These are phyloP conservation scores for Meiosimyza platycephala DNA, from an alignment of 2,888 invertebrate genomes.

Conservation along the genomic window DNA sequence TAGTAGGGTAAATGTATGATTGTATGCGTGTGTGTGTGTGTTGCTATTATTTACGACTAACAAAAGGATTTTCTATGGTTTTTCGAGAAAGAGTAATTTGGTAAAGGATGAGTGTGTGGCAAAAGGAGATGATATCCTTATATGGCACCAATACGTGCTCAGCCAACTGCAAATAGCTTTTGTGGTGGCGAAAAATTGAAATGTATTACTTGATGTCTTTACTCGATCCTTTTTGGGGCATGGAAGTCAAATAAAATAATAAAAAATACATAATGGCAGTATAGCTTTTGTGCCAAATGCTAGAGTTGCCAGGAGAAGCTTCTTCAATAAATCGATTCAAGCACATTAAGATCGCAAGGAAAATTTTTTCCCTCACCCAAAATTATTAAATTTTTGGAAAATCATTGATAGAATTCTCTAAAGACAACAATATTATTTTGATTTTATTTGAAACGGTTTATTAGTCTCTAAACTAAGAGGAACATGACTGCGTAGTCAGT, in stretches of 20 bases:
- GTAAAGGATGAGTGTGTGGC: not conserved
- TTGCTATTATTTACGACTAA: slow-evolving; percentile 38
- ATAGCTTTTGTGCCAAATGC: slow-evolving; percentile 9
- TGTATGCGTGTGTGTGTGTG: slow-evolving; percentile 20
- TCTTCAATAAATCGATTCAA: no score
- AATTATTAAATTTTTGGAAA: no score
- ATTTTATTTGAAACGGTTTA: no score
- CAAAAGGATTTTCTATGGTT: slow-evolving; percentile 27
- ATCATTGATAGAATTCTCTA: no score
- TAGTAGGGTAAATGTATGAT: slow-evolving; percentile 13
- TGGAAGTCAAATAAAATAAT: slow-evolving; percentile 11
- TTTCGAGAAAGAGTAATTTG: not conserved
- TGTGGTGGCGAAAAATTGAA: slow-evolving; percentile 30
- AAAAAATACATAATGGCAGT: not conserved
- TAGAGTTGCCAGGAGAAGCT: slow-evolving; percentile 18
- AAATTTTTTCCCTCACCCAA: no score
- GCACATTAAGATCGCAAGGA: no score
- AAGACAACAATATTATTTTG: no score
- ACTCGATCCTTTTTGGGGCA: not conserved
- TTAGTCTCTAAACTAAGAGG: no score
- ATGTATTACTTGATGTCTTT: slow-evolving; percentile 25
- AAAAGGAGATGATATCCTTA: slow-evolving; percentile 1
- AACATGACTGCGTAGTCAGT: no score
- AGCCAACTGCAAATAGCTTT: slow-evolving; percentile 19
- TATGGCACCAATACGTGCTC: not conserved